Base-by-base conservation (phyloP, 1,140 invertebrate genomes). In the Drosophila ananassae region DNA sequence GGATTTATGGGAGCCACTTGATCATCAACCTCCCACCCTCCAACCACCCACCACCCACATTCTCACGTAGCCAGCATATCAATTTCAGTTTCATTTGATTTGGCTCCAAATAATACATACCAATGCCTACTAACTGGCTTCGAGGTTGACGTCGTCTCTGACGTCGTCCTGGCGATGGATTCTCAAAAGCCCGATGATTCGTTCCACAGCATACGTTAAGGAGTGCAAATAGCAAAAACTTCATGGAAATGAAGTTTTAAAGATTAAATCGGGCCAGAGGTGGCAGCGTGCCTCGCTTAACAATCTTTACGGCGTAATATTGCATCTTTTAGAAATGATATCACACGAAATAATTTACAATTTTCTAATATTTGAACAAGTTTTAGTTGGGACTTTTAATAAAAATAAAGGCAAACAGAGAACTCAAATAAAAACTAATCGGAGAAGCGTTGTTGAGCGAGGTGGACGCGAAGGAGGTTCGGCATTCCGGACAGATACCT, bases 211-310 rank as follows among this genome's bases (percentile, higher is more conserved):
- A 77, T 44, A 77, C 77, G 41, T 53, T 77, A 22, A 84, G 12
- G 13, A 79, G 13, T 5, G 66, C 44, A 76, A 79, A 84, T 2
- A 84, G 73, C 7, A 73, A 21, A n/a, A 73, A 79, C 80, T 84
- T 77, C 9, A 39, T 7, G 39, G n/a, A 10, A 41, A 37, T n/a
- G 46, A 3, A 22, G 2, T 8, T 17, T 17, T 17, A 17, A 17
- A 51, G 24, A 28, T 9, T 3, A 12, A 37, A 37, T 37, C 12
- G 12, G 34, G 32, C 1, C n/a, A 6, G n/a, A 41, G 12, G n/a
- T 41, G 3, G 12, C 39, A 6, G n/a, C 2, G 25, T 24, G n/a
- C 34, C 46, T 67, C 34, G 63, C 46, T 21, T 9, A 46, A 46
- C 41, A 21, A 21, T 21, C 7, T 46, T 5, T 21, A 41, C 12